Conservation (phyloP, 2,888 invertebrate species). For the Quadriops clusia region DNA sequence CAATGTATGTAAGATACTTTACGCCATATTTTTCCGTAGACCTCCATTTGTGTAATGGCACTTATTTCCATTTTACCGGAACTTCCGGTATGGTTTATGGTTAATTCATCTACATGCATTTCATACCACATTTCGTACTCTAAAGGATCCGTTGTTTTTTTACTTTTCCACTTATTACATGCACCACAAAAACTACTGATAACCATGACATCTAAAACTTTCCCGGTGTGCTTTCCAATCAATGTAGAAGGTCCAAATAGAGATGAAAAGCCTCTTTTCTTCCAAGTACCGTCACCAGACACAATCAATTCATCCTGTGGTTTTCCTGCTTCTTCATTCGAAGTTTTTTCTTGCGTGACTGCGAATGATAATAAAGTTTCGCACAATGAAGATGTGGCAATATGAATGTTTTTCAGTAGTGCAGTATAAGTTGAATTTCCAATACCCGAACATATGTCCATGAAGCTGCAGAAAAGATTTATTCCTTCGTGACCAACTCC, state of each 20-base stretch:
- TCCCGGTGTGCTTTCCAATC: slow-evolving; percentile 18
- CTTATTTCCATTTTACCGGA: slow-evolving; percentile 21
- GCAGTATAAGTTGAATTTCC: slow-evolving; percentile 12
- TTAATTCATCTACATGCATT: too few species aligned
- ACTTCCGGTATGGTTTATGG: slow-evolving; percentile 15
- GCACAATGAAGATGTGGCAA: slow-evolving; percentile 14
- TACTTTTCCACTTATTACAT: too few species aligned
- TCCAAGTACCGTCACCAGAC: slow-evolving; percentile 17
- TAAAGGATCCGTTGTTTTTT: too few species aligned
- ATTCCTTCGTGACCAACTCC: slow-evolving; percentile 28
- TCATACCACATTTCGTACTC: too few species aligned
- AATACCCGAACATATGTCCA: slow-evolving; percentile 15
- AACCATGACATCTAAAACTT: slow-evolving; percentile 18
- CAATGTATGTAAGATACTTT: slow-evolving; percentile 14
- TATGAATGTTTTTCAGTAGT: slow-evolving; percentile 13
- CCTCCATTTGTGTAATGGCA: slow-evolving; percentile 15
- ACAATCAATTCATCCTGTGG: slow-evolving; percentile 13
- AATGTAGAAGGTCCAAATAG: slow-evolving; percentile 19
- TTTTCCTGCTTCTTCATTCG: slow-evolving; percentile 8
- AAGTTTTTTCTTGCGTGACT: slow-evolving; percentile 6
- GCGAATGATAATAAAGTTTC: slow-evolving; percentile 11
- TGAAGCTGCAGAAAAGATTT: slow-evolving; percentile 28
- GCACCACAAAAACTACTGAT: too few species aligned
- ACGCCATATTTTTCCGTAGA: slow-evolving; percentile 10
- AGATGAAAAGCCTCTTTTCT: slow-evolving; percentile 19